Base-by-base conservation (phyloP, 2,797 vertebrate species). In the Cossypha niveicapilla region DNA sequence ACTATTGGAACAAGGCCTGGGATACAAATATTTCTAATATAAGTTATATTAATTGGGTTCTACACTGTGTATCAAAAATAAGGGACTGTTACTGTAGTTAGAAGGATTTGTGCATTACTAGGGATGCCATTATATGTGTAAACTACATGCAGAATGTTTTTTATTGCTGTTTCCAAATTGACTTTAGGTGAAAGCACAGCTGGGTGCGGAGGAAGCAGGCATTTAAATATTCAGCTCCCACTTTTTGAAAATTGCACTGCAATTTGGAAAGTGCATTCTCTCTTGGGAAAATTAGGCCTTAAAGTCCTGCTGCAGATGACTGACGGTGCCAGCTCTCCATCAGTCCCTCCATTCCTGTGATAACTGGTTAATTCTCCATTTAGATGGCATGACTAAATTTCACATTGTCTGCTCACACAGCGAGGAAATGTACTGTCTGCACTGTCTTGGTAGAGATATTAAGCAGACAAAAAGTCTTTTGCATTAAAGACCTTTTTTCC, bases 161-260 rank as follows among this genome's bases (percentile, higher is more conserved):
- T 86, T 92, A 91, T 86, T 86, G 86, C 91, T 80, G 66, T 87
- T 95, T 92, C 93, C 88, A 88, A 81, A 92, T 82, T 86, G 90
- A 92, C 93, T 91, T 96, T 91, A 92, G 95, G 92, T 88, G 86
- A 78, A 90, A 88, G 91, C 94, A 76, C 95, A 93, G 94, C 92
- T 92, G 93, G 93, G 83, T 81, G 74, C 23, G 0, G 88, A 93
- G 91, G 95, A 94, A 95, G 80, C 77, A 85, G 84, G 74, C 83
- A 78, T 97, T 96, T 97, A 97, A 96, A 96, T 92, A 96, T 94
- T 93, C 91, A 93, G 74, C 85, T 96, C 93, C 86, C 78, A 95
- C 90, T 97, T 96, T 96, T 95, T 96, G 96, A 97, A 97, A 97
- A 97, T 96, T 97, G 96, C 94, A 94, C 86, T 96, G 95, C 93